Evolutionary conservation across 2,113 vertebrate species (phyloP), one percentile per base, ranked within the genome.

Genomic region (Montifringilla adamsi): DNA sequence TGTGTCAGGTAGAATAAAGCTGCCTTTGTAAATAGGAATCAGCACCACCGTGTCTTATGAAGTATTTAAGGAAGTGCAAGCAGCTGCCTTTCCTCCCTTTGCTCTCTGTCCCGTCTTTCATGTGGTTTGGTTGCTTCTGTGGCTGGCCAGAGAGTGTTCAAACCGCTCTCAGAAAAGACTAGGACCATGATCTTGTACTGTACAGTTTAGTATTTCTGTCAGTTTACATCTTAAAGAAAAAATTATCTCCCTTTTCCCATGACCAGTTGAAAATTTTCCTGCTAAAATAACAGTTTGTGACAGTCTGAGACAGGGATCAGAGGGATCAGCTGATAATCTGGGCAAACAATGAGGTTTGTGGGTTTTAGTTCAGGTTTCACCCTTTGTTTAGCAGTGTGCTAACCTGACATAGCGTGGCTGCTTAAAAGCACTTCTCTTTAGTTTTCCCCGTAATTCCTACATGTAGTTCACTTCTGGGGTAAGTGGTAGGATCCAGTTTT

Each of bases 291-390:
- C 9, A 4, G 53, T 73, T 90, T 84, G 21, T 56, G 49, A 27
- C 62, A 90, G 59, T 90, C 69, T 89, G 70, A 97, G 76, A 79
- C 44, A 33, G 41, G 50, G 33, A 90, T 95, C 60, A 83, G 82
- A 80, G 84, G 59, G 43, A 91, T 94, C 90, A 94, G 67, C 53
- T 84, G 69, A 83, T 89, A 94, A 97, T 94, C 93, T 77, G 73
- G 35, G 58, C 46, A 91, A 88, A 89, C 81, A 90, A 21, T 44
- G 77, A 86, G 39, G 28, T 58, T 84, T 95, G 60, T 75, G 69
- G 46, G 0, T 77, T 94, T 88, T 90, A 94, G 81, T 81, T 95
- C 62, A 15, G 43, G 23, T 96, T 95, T 89, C 53, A 78, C n/a
- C 13, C 41, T 84, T 86, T 77, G 28, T 81, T 95, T 85, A 76